Evolutionary conservation across 2,797 vertebrate genomes (phyloP).

Genomic region (Pseudomugil gertrudae): DNA sequence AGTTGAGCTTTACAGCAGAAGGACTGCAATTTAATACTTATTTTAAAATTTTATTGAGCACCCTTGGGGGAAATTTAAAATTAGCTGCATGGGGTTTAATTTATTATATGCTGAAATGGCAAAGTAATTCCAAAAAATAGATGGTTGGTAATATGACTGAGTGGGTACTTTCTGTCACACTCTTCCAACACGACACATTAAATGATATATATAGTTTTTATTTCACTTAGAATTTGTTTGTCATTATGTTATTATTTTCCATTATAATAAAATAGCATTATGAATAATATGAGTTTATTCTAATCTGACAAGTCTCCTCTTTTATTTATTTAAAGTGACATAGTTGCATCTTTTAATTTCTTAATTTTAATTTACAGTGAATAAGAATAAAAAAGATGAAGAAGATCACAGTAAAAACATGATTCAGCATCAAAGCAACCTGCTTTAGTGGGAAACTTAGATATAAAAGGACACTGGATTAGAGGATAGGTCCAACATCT

Average conservation of each 20-base stretch:
- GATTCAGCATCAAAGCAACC: conserved; percentile 11
- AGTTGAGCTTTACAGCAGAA: conserved; percentile 43
- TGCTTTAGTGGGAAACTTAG: conserved; percentile 1
- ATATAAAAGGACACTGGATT: not conserved
- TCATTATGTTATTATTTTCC: not conserved
- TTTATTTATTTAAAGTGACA: conserved; percentile 15
- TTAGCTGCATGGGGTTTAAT: conserved; percentile 49
- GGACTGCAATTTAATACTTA: conserved; percentile 46
- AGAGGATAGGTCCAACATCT: not conserved
- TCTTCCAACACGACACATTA: too few relatives aligned
- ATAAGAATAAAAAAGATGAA: not conserved
- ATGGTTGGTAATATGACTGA: conserved; percentile 1
- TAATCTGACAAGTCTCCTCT: not conserved
- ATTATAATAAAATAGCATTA: too few relatives aligned
- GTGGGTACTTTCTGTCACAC: not conserved
- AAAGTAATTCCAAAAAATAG: not conserved
- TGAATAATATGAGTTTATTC: not conserved
- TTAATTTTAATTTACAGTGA: not conserved
- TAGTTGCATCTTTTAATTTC: not conserved
- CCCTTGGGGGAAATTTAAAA: conserved; percentile 44
- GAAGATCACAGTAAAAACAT: not conserved
- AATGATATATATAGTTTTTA: not conserved
- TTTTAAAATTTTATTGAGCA: conserved; percentile 55
- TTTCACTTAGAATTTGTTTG: not conserved
- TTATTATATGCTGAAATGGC: conserved; percentile 11